phyloP scores from a whole-genome alignment of 2,113 vertebrate genomes.

The Semnopithecus entellus region DNA sequence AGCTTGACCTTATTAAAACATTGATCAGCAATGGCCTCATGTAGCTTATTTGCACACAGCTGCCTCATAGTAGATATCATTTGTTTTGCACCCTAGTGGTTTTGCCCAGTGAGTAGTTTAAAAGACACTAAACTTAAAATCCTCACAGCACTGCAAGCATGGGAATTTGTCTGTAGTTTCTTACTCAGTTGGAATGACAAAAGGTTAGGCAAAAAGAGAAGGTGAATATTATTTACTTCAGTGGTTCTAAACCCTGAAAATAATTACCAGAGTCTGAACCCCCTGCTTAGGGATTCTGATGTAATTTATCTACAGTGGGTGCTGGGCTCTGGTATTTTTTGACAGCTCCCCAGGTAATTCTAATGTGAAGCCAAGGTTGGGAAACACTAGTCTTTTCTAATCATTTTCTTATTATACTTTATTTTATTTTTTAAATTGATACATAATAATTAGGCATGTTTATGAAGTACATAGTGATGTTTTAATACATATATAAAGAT shows the following conservation, averaged over 20 bases:
- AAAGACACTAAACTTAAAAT: neutral
- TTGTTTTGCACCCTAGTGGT: neutral
- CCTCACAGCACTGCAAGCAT: neutral
- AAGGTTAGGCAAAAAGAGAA: neutral
- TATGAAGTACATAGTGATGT: neutral
- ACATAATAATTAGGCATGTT: neutral
- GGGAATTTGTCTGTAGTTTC: neutral
- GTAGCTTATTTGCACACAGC: neutral
- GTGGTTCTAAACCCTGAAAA: neutral
- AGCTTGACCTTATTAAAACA: constrained; percentile 4
- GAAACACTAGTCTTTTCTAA: neutral
- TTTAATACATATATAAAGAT: neutral
- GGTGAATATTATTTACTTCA: neutral
- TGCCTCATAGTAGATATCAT: neutral
- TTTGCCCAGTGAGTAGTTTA: constrained; percentile 6
- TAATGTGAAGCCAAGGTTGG: neutral
- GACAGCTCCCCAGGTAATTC: neutral
- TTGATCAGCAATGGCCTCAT: neutral
- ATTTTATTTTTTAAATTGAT: neutral
- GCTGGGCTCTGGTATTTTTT: neutral
- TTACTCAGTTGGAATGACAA: neutral
- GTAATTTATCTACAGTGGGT: neutral
- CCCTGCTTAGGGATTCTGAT: neutral
- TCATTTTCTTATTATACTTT: neutral
- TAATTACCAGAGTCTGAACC: neutral